These are phyloP conservation scores for Drosophila kuntzei DNA, from an alignment of 2,888 invertebrate species.

Conservation along the genomic window DNA sequence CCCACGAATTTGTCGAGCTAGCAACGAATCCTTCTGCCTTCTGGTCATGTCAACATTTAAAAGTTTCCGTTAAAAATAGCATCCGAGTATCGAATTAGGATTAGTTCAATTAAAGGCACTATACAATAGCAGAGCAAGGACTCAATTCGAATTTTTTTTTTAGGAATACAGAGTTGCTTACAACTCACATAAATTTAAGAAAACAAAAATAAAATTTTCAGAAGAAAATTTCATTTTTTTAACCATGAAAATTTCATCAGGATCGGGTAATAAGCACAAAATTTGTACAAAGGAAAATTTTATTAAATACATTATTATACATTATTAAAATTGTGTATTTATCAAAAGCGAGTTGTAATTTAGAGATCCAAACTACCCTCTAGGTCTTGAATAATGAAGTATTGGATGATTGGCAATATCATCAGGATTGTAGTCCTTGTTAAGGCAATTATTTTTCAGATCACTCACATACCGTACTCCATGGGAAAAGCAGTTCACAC, in stretches of 20 bases:
- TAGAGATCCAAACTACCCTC: neutral
- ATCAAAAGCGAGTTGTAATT: neutral
- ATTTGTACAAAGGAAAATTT: no score
- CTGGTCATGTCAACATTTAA: slow-evolving; percentile 33
- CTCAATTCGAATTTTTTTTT: neutral
- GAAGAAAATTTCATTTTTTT: no score
- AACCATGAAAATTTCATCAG: no score
- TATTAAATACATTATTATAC: no score
- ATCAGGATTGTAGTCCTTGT: neutral
- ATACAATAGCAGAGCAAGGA: slow-evolving; percentile 3
- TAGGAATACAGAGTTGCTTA: neutral
- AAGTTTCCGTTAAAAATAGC: slow-evolving; percentile 40
- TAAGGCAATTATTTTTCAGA: slow-evolving; percentile 1
- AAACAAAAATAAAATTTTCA: neutral
- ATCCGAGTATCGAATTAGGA: slow-evolving; percentile 29
- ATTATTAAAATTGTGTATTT: no score
- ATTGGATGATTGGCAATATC: slow-evolving; percentile 1
- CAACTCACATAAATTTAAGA: slow-evolving; percentile 5
- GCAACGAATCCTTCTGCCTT: neutral
- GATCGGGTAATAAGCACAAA: no score
- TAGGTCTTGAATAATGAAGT: neutral
- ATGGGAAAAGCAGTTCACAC: slow-evolving; percentile 2
- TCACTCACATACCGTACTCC: slow-evolving; percentile 1
- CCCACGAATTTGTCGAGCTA: slow-evolving; percentile 18
- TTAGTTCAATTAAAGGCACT: slow-evolving; percentile 44